Evolutionary conservation across 2,113 vertebrate species (phyloP), one percentile per base, ranked within the genome.

Genomic region (Sinocyclocheilus rhinocerous): DNA sequence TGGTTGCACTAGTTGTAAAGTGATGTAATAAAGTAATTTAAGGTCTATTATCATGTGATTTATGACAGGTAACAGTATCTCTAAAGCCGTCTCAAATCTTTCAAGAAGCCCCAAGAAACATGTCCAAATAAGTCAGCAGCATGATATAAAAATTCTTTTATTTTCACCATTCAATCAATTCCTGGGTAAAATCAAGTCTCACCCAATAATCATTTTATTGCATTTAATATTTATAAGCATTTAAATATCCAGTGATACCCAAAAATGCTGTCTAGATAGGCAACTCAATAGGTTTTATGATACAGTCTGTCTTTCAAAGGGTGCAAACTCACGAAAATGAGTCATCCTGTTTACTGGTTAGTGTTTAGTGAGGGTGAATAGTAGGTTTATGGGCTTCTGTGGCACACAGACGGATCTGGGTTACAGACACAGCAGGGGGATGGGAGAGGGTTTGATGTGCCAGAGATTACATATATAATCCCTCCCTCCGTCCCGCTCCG

Each of bases 391-490:
- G 7, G 5, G 52, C 2, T 12, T 75, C 57, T 48, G 67, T 86
- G 55, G 55, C 63, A 48, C 61, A 70, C 61, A 83, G 61, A 72
- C 65, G 80, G 76, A 87, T 84, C 81, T 87, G 67, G 82, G 65
- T 87, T 83, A 87, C 57, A 69, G 73, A 77, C 20, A 70, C 48
- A 72, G 59, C 36, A n/a, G 48, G 81, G 63, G 50, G 48, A 76
- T 20, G 48, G 39, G 81, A 83, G 48, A 70, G 81, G 50, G 82
- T 80, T 79, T 87, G 24, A 84, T 84, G 67, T 69, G 67, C 86
- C 10, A 81, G 15, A 77, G 83, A 91, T 95, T 93, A 86, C 91
- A 90, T 93, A 86, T 90, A 90, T 91, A 93, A 93, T 88, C 79
- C 16, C 57, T 61, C 33, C 81, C 76, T 80, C 67, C 80, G 36